Evolutionary conservation across 2,797 vertebrate species (phyloP).

Genomic region (Lepilemur ruficaudatus): DNA sequence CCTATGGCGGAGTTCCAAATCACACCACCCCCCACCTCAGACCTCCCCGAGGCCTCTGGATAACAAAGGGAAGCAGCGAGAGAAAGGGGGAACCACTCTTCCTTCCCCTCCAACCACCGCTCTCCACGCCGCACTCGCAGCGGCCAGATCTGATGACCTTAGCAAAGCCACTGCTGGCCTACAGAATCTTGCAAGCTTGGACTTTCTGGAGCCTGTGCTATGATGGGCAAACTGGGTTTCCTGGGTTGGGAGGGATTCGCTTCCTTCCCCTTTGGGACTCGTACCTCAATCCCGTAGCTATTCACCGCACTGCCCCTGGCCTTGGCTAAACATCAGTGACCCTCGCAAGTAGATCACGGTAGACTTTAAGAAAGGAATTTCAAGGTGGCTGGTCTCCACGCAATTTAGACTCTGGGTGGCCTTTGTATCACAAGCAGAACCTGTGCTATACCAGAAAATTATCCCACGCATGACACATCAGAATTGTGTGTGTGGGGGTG

Average conservation of each 20-base stretch:
- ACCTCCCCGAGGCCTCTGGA: not conserved
- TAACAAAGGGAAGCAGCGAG: conserved; percentile 42
- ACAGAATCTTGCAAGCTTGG: conserved; percentile 55
- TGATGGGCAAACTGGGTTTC: not conserved
- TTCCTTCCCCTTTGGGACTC: conserved; percentile 61
- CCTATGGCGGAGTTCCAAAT: not conserved
- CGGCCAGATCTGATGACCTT: conserved; percentile 37
- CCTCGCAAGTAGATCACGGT: not conserved
- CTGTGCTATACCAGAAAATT: not conserved
- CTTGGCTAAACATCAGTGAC: not conserved
- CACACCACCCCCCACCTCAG: not conserved
- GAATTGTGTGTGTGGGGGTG: too few relatives aligned
- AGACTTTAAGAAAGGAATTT: not conserved
- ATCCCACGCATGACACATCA: accelerated
- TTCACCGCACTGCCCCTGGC: not conserved
- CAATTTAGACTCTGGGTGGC: not conserved
- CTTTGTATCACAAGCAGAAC: not conserved
- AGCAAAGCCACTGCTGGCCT: not conserved
- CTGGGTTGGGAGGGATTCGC: conserved; percentile 29
- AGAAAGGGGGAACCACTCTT: conserved; percentile 49
- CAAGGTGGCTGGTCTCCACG: not conserved
- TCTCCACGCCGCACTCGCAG: not conserved
- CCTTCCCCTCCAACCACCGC: not conserved
- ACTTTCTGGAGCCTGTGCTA: conserved; percentile 19
- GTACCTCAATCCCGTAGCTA: not conserved